phyloP scores from a whole-genome alignment of 2,113 vertebrate species.

The Centropristis striata region DNA sequence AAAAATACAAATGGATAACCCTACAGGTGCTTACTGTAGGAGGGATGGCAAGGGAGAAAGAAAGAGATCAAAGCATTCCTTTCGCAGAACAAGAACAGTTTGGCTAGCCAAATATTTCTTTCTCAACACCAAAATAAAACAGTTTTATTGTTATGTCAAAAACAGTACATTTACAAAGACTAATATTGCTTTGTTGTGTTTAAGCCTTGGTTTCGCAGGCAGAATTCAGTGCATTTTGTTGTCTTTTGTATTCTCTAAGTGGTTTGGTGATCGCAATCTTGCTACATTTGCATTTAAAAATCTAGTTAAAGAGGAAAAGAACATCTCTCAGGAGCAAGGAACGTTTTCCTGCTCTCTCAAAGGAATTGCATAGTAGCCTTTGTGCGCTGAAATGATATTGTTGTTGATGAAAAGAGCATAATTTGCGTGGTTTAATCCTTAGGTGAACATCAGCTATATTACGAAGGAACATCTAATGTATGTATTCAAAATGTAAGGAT shows the following conservation, averaged over 20 bases:
- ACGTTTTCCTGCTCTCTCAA: conserved; percentile 14
- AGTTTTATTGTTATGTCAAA: conserved; percentile 35
- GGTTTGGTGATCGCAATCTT: conserved; percentile 46
- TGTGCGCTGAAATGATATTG: conserved; percentile 38
- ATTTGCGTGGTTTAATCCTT: conserved; percentile 26
- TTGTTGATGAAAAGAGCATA: conserved; percentile 30
- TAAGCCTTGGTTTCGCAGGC: conserved; percentile 37
- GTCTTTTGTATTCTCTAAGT: conserved; percentile 57
- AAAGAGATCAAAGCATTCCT: conserved; percentile 39
- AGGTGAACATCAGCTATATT: conserved; percentile 31
- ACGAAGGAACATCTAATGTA: conserved; percentile 5
- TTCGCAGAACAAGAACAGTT: conserved; percentile 27
- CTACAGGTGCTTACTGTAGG: conserved; percentile 13
- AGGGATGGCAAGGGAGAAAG: conserved; percentile 1
- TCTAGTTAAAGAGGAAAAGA: conserved; percentile 42
- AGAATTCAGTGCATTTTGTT: conserved; percentile 41
- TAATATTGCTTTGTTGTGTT: conserved; percentile 27
- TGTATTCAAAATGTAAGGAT: conserved; percentile 8
- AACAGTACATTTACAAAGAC: conserved; percentile 30
- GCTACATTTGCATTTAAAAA: conserved; percentile 61
- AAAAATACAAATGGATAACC: conserved; percentile 46
- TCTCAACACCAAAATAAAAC: conserved; percentile 19
- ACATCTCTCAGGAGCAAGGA: conserved; percentile 22
- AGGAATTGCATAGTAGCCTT: conserved; percentile 27
- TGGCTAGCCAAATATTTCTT: conserved; percentile 19